Base-by-base conservation (phyloP, 2,888 invertebrate species). In the Watsonalla binaria region DNA sequence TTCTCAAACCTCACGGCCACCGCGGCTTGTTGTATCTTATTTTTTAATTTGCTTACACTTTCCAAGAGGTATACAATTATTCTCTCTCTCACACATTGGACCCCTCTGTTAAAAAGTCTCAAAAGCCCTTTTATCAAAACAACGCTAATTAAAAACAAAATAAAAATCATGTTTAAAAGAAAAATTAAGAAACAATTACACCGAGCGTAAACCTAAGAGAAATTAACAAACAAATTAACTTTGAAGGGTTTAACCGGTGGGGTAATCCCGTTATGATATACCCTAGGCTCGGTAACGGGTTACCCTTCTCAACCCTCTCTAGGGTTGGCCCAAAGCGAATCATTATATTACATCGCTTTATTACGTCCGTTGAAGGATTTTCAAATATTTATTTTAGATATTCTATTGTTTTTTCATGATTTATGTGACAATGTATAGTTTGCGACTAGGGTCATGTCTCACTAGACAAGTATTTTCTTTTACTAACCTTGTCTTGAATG, bases 211-310 rank as follows among this genome's bases (percentile, higher is more conserved):
- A 64, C 60, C 62, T 53, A 67, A 78, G 86, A 86, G 83, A 85
- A 83, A 88, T 86, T 85, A 84, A 78, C 72, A 75, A 79, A 76
- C 80, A 82, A 88, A 89, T 87, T 86, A 84, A 78, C 79, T 73
- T 77, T 83, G 87, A 87, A 82, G 71, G 82, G 81, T 75, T 81
- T 78, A 83, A 81, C 75, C 78, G 69, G 62, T 66, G 65, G 75
- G 73, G 78, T 68, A 70, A 81, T 75, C 78, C 82, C 77, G 84
- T 88, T 83, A 84, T 80, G 80, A 83, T 82, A 84, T 82, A 76
- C 83, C 70, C 76, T 79, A 11, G 42, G 42, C 78, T 72, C 55
- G 42, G 24, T 24, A 24, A 24, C 59, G 78, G 76, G 74, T 58
- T 65, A 72, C 76, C 82, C 75, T 73, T 74, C 65, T 63, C 67